Percentiles rank a stretch among this genome's conserved stretches.
phyloP scores from a whole-genome alignment of 2,888 invertebrate species.

The Hypselothyrea guttata region DNA sequence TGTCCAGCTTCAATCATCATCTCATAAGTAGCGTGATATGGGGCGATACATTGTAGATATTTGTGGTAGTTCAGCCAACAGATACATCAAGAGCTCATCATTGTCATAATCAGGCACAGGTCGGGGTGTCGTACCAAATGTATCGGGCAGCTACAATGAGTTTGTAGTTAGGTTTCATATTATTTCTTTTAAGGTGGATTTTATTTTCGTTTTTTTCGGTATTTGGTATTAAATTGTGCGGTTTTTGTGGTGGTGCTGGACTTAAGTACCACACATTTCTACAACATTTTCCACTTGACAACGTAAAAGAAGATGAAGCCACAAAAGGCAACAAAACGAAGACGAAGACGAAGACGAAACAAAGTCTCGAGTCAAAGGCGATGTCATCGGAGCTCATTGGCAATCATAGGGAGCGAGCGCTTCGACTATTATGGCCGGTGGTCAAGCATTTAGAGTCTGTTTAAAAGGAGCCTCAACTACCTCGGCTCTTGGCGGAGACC shows the following conservation, averaged over 20 bases:
- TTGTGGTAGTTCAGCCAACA: neutral
- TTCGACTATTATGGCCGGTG: slow-evolving; percentile 71
- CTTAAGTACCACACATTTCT: slow-evolving; percentile 67
- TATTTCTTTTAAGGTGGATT: neutral
- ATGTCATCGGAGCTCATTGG: slow-evolving; percentile 48
- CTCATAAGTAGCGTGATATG: slow-evolving; percentile 35
- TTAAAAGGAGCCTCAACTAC: slow-evolving; percentile 40
- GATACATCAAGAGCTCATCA: slow-evolving; percentile 30
- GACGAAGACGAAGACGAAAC: slow-evolving; percentile 16
- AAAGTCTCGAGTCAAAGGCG: slow-evolving; percentile 18
- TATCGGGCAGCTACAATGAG: slow-evolving; percentile 40
- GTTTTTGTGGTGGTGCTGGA: slow-evolving; percentile 71
- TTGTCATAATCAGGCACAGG: slow-evolving; percentile 1
- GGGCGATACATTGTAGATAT: slow-evolving; percentile 14
- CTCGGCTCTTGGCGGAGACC: neutral
- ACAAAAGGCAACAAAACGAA: slow-evolving; percentile 55
- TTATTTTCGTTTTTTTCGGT: slow-evolving; percentile 35
- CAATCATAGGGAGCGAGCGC: slow-evolving; percentile 44
- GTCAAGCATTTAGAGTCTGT: slow-evolving; percentile 67
- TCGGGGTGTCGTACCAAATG: slow-evolving; percentile 37
- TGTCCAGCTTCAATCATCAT: neutral
- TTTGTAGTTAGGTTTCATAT: slow-evolving; percentile 41
- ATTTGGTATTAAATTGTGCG: slow-evolving; percentile 77
- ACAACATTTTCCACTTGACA: slow-evolving; percentile 80
- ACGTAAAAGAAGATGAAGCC: slow-evolving; percentile 59